phyloP scores from a whole-genome alignment of 2,888 invertebrate species.

The Meiosimyza platycephala region DNA sequence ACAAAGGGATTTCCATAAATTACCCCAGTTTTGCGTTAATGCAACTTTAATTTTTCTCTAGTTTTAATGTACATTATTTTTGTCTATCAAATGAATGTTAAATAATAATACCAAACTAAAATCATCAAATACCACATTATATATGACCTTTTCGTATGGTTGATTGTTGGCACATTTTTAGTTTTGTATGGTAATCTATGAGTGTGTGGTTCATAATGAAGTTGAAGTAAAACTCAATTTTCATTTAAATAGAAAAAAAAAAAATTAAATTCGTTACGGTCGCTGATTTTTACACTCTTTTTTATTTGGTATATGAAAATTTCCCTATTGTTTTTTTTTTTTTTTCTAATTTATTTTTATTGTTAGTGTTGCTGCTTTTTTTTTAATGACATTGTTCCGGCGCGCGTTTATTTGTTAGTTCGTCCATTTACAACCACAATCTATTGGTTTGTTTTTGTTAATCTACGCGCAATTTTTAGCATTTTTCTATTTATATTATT shows the following conservation, averaged over 20 bases:
- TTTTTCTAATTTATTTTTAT: constrained; percentile 43
- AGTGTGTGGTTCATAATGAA: neutral
- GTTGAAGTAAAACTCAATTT: constrained; percentile 24
- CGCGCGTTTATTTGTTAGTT: neutral
- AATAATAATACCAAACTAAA: constrained; percentile 18
- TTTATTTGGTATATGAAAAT: constrained; percentile 35
- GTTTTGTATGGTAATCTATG: constrained; percentile 3
- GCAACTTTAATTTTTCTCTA: too few species aligned
- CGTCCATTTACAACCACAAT: neutral
- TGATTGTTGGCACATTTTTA: too few species aligned
- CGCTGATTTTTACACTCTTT: constrained; percentile 30
- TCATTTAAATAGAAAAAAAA: constrained; percentile 33
- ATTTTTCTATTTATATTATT: neutral
- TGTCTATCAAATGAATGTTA: constrained; percentile 1
- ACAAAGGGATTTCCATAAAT: too few species aligned
- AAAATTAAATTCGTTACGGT: constrained; percentile 26
- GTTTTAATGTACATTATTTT: too few species aligned
- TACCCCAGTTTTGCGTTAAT: too few species aligned
- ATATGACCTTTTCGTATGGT: constrained; percentile 5
- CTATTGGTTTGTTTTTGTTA: neutral
- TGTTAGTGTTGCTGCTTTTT: constrained; percentile 22
- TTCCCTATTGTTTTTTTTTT: constrained; percentile 31
- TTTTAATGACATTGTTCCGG: too few species aligned
- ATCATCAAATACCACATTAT: constrained; percentile 17
- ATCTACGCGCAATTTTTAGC: neutral